Evolutionary conservation across 30 jellyfish, hydroid and myxozoan genomes (phyloP).

Genomic region (Clytia hemisphaerica): DNA sequence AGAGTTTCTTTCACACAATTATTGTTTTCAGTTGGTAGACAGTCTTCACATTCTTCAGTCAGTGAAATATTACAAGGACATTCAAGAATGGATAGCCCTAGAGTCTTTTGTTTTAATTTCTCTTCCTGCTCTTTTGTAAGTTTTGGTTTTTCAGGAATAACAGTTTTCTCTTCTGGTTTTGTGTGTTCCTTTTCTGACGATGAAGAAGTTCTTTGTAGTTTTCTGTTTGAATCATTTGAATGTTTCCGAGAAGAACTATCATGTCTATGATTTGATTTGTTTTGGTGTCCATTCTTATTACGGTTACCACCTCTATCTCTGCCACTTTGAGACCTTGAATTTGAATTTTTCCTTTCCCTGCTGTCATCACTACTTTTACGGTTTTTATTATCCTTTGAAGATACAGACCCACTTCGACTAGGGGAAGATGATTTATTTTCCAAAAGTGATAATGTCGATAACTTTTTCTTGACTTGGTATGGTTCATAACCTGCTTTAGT

Average conservation of each 20-base stretch:
- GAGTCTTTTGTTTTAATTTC: slow-evolving; percentile 15
- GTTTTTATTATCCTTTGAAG: not conserved
- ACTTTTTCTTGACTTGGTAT: slow-evolving; percentile 31
- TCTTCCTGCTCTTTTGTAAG: too few species aligned
- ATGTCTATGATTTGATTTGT: too few species aligned
- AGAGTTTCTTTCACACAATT: too few species aligned
- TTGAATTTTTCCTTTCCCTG: not conserved
- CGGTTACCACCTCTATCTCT: not conserved
- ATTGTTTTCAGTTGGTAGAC: too few species aligned
- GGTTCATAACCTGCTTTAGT: slow-evolving; percentile 42
- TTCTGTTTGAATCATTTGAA: too few species aligned
- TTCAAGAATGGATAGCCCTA: slow-evolving; percentile 20
- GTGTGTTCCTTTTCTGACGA: not conserved
- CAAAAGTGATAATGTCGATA: too few species aligned
- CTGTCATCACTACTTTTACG: not conserved
- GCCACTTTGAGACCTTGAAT: not conserved
- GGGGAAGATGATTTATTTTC: too few species aligned
- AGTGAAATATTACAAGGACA: slow-evolving; percentile 12
- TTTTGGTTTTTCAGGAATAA: too few species aligned
- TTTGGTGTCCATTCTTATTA: not conserved
- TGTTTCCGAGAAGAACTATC: too few species aligned
- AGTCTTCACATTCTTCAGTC: not conserved
- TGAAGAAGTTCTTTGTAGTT: not conserved
- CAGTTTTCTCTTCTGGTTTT: not conserved
- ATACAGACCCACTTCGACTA: too few species aligned